Conservation (phyloP, 2,888 invertebrate species). For the Ptychoptera contaminata region DNA sequence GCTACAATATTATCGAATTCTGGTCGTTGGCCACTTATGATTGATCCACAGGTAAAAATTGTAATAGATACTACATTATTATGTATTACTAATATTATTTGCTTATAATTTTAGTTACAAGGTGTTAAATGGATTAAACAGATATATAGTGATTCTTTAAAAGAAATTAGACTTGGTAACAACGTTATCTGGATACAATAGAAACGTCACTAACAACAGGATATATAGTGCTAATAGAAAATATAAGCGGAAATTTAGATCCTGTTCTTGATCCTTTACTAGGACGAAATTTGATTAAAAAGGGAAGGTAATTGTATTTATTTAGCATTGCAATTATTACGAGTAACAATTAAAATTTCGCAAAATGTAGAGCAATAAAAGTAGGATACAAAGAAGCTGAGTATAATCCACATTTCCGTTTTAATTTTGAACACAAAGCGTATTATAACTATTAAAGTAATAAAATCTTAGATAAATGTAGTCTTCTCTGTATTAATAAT, state of each 20-base stretch:
- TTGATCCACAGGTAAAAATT: constrained; percentile 77
- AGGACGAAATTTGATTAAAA: constrained; percentile 86
- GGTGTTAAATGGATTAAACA: constrained; percentile 96
- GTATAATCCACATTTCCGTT: constrained; percentile 70
- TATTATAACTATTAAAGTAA: too few relatives aligned
- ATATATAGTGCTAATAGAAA: constrained; percentile 78
- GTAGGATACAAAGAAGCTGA: constrained; percentile 95
- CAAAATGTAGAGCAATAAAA: constrained; percentile 65
- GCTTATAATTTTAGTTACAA: constrained; percentile 47
- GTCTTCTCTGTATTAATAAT: too few relatives aligned
- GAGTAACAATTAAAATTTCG: not conserved
- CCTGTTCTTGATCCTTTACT: constrained; percentile 84
- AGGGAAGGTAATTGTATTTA: constrained; percentile 55
- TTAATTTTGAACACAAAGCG: constrained; percentile 89
- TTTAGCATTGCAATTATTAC: not conserved
- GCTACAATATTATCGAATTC: constrained; percentile 88
- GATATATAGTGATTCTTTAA: constrained; percentile 67
- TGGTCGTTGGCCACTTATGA: constrained; percentile 93
- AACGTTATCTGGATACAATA: constrained; percentile 78
- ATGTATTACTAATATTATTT: constrained; percentile 7
- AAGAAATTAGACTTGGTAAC: constrained; percentile 78
- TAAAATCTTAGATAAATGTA: too few relatives aligned
- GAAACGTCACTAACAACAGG: constrained; percentile 71
- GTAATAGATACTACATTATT: not conserved
- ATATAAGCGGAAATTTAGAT: constrained; percentile 83